Evolutionary conservation across 2,888 invertebrate genomes (phyloP), one percentile per base, ranked within the genome.

Genomic region (Nasonia oneida): DNA sequence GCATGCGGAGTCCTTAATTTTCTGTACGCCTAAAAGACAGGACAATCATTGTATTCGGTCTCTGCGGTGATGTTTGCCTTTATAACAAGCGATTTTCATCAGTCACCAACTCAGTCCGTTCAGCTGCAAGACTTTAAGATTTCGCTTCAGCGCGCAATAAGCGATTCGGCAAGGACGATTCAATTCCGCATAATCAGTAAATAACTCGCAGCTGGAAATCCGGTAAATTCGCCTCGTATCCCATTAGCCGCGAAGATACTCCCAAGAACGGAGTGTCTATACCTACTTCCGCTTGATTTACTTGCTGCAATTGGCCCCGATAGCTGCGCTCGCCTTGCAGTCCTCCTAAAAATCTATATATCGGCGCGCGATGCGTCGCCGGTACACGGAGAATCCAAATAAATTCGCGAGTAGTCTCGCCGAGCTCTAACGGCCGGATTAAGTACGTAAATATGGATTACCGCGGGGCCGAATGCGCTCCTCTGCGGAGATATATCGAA

Each of bases 361-460:
- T 15, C 29, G 29, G 10, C 37, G 15, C 37, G 6, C 6, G n/a
- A n/a, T 64, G 10, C 64, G 14, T 29, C 64, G 64, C 29, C 29
- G 29, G 29, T 29, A 29, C 29, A 29, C 29, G 29, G 29, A 64
- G 67, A n/a, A 50, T 15, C 3, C 57, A 75, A 80, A 84, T 80
- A 81, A 76, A 81, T 81, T 76, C 67, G 57, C 57, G 57, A 61
- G n/a, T n/a, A 57, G 14, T 50, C 15, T 18, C 76, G 57, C 8
- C 64, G 14, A 37, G 4, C 82, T 77, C 42, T 83, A 86, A 86
- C 76, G 83, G 83, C 73, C 77, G 81, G 86, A 83, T 86, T 83
- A 79, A 78, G 70, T 47, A 29, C 79, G 86, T 86, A 86, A 86
- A 86, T 86, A 86, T 83, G 75, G 83, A 83, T 83, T 83, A 83